A percentile compares a stretch with the other conserved stretches of the same genome.
Conservation (phyloP, 2,113 vertebrate genomes). For the Anhinga anhinga region DNA sequence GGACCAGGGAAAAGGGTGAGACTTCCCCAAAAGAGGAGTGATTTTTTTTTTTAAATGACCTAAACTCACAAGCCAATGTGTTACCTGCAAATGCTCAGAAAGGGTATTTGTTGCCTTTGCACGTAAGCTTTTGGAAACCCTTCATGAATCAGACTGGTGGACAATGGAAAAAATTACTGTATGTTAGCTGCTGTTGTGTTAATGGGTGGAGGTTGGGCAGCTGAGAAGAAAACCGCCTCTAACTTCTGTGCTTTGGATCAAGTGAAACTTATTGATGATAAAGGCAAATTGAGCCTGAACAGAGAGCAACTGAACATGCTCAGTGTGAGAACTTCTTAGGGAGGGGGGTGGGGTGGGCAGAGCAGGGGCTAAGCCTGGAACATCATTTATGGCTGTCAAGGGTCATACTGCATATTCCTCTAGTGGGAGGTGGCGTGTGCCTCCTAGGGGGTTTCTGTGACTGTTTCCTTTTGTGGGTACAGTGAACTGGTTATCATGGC, state of each 20-base stretch:
- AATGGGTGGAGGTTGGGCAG: neutral
- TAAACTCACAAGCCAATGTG: neutral
- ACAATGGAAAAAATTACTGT: neutral
- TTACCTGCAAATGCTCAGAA: neutral
- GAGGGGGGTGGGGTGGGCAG: neutral
- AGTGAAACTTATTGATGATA: neutral
- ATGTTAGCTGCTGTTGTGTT: neutral
- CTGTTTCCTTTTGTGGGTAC: neutral
- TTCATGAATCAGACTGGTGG: neutral
- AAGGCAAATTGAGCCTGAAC: neutral
- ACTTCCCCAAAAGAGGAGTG: accelerated
- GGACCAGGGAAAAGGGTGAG: neutral
- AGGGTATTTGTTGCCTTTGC: neutral
- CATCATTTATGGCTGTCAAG: neutral
- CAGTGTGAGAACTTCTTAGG: neutral
- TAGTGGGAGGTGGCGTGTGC: neutral
- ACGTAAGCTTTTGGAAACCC: neutral
- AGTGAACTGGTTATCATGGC: neutral
- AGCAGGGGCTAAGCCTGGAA: neutral
- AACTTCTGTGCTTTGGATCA: neutral
- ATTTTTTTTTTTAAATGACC: neutral
- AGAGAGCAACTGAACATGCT: neutral
- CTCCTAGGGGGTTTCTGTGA: accelerated
- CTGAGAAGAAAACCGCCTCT: neutral
- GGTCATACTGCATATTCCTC: neutral